Percentiles rank a stretch among this genome's conserved stretches.
Conservation (phyloP, 2,888 invertebrate genomes). For the Limenitis camilla region DNA sequence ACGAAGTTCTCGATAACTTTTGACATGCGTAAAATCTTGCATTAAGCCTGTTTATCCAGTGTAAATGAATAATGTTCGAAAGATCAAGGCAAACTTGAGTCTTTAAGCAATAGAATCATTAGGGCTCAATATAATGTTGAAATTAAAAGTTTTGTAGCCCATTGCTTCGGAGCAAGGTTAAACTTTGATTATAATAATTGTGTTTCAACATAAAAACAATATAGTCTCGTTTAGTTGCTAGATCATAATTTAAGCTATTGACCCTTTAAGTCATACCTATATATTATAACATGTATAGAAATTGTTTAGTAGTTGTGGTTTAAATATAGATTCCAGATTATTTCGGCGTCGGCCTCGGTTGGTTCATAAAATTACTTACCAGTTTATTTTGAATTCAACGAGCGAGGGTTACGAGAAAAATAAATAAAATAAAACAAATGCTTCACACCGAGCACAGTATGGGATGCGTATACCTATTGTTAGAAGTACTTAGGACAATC, state of each 20-base stretch:
- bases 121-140: slow-evolving; percentile 10
- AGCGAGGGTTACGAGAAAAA: slow-evolving; percentile 48
- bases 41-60: slow-evolving; percentile 19
- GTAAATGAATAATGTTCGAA: slow-evolving; percentile 23
- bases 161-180: too few species aligned
- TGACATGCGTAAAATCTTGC: slow-evolving; percentile 22
- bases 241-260: not conserved
- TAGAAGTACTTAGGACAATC: slow-evolving; percentile 23
- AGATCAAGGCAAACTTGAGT: slow-evolving; percentile 25
- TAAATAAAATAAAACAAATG: slow-evolving; percentile 34
- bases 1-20: slow-evolving; percentile 16
- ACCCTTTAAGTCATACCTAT: slow-evolving; percentile 5
- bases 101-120: slow-evolving; percentile 21
- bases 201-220: too few species aligned
- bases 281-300: slow-evolving; percentile 1
- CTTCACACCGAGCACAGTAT: slow-evolving; percentile 22
- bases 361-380: slow-evolving; percentile 51
- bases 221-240: not conserved
- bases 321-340: slow-evolving; percentile 30
- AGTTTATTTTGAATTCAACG: slow-evolving; percentile 58
- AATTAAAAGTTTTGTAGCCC: not conserved
- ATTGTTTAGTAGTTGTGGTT: slow-evolving; percentile 20
- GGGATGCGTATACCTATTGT: slow-evolving; percentile 28
- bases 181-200: too few species aligned
- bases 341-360: slow-evolving; percentile 48